Evolutionary conservation across 2,113 vertebrate genomes (phyloP).

Genomic region (Cheilinus undulatus): DNA sequence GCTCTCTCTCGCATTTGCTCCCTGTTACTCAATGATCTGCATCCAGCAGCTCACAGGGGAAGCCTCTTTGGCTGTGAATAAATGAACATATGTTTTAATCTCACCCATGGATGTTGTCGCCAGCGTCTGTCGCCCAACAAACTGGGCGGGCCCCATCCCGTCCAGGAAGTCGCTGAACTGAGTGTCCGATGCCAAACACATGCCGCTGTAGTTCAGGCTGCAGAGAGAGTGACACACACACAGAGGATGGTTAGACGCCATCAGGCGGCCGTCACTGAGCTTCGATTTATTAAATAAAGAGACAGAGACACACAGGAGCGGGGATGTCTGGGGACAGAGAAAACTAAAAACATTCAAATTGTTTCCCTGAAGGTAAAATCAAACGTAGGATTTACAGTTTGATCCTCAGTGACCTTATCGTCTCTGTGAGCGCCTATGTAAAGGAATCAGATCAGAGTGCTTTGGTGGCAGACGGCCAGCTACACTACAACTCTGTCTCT

Average conservation of each 20-base stretch:
- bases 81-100: background rate
- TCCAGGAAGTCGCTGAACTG: slow-evolving; percentile 98
- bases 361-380: slow-evolving; percentile 12
- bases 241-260: slow-evolving; percentile 15
- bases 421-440: slow-evolving; percentile 19
- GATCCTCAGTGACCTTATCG: slow-evolving; percentile 21
- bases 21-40: too few relatives aligned
- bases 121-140: slow-evolving; percentile 96
- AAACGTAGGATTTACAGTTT: slow-evolving; percentile 12
- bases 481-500: slow-evolving; percentile 11
- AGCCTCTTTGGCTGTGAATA: too few relatives aligned
- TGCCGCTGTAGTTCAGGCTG: slow-evolving; percentile 97
- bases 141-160: slow-evolving; percentile 98
- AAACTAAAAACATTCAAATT: background rate
- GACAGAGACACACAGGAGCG: background rate
- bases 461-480: slow-evolving; percentile 63
- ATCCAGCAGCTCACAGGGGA: too few relatives aligned
- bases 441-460: slow-evolving; percentile 62
- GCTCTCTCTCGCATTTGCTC: too few relatives aligned
- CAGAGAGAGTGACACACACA: slow-evolving; percentile 30
- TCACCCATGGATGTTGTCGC: slow-evolving; percentile 99
- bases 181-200: slow-evolving; percentile 94
- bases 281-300: background rate
- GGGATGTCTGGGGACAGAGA: too few relatives aligned
- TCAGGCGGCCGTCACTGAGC: background rate